Base-by-base conservation (phyloP, 2,888 invertebrate genomes). In the Pandemis cinnamomeana region DNA sequence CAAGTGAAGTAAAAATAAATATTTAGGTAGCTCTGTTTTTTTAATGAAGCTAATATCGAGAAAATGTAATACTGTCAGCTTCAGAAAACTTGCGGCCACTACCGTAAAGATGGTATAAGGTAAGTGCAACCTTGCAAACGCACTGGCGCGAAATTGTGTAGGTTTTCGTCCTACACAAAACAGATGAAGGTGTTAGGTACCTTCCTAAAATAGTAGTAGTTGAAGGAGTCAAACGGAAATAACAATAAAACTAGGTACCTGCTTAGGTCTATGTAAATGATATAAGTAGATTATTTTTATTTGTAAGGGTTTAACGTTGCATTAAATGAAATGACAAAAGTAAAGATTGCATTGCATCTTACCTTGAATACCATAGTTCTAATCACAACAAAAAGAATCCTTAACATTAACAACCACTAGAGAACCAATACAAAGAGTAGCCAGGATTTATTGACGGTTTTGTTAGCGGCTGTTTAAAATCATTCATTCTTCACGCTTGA, bases 401-500 rank as follows among this genome's bases (percentile, higher is more conserved):
- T 76, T 76, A 77, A 73, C 73, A 72, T 68, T 71, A 82, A 80
- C 78, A 80, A 72, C 71, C 75, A 76, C 78, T 79, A 80, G 75
- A 79, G 76, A 81, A 27, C 27, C 58, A 58, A 79, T 81, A 78
- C 75, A 78, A 76, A 72, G 73, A 83, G 82, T 83, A 81, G 81
- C 78, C 82, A 83, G 84, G 85, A 87, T 88, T 83, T 84, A 84
- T 89, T 89, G 84, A 88, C 86, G 86, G 88, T 89, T 87, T 88
- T 85, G 77, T 80, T 81, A 82, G 82, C 76, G 83, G 81, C 82
- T 87, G 85, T 87, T 89, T 83, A 82, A 86, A 88, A 89, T 89
- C 89, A 91, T 91, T 90, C 88, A 91, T 90, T 90, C 85, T 79
- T 85, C 83, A 88, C 86, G 87, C 84, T 87, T 90, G 82, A 91